Evolutionary conservation across 1,140 invertebrate species (phyloP).

Genomic region (Cotesia glomerata): DNA sequence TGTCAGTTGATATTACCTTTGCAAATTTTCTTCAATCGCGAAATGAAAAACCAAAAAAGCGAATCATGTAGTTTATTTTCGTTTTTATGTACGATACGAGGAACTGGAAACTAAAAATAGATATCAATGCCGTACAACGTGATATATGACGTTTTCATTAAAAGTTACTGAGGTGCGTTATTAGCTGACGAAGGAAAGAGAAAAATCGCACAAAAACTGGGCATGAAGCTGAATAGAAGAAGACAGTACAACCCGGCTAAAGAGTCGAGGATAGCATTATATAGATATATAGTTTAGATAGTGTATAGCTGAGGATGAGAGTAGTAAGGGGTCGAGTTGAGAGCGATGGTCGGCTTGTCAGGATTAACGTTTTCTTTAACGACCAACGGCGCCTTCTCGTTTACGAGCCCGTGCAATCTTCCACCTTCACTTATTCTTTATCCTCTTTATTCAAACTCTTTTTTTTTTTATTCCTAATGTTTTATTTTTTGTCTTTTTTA

Average conservation of each 20-base stretch:
- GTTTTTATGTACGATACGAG: not conserved
- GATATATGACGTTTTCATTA: slow-evolving; percentile 51
- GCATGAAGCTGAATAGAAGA: not conserved
- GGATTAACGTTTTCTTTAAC: slow-evolving; percentile 49
- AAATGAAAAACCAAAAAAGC: not conserved
- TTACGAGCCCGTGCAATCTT: slow-evolving; percentile 25
- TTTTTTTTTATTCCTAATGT: slow-evolving; percentile 8
- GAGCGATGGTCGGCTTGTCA: slow-evolving; percentile 39
- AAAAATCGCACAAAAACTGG: slow-evolving; percentile 14
- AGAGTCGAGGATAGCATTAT: not conserved
- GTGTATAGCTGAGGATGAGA: not conserved
- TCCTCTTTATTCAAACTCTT: slow-evolving; percentile 16
- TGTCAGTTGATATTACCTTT: not conserved
- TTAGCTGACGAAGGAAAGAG: slow-evolving; percentile 27
- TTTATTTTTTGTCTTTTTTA: not conserved
- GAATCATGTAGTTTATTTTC: not conserved
- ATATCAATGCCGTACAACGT: slow-evolving; percentile 44
- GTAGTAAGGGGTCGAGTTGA: slow-evolving; percentile 5
- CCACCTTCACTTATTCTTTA: slow-evolving; percentile 14
- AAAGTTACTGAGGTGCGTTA: slow-evolving; percentile 45
- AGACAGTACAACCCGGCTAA: not conserved
- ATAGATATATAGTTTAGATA: not conserved
- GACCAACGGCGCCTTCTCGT: slow-evolving; percentile 30
- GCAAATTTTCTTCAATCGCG: not conserved
- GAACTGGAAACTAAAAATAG: slow-evolving; percentile 23